Evolutionary conservation across 1,140 invertebrate genomes (phyloP), one percentile per base, ranked within the genome.

Genomic region (Lepidurus arcticus): DNA sequence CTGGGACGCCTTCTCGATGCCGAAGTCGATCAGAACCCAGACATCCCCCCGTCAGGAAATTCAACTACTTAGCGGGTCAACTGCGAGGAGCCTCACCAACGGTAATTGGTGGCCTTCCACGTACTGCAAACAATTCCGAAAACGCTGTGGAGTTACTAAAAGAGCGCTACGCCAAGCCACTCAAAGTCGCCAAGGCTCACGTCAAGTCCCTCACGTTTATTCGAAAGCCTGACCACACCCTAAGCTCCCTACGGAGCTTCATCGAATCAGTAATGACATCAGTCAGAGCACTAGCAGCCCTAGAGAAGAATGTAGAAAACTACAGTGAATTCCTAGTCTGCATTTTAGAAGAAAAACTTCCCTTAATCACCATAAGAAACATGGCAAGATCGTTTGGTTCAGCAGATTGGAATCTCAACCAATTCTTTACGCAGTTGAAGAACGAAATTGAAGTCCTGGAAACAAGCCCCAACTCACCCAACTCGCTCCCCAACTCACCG

Each of bases 311-410:
- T 13, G 34, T 65, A 7, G 76, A 77, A 34, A 73, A 45, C 5
- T 77, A 77, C 47, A 3, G 47, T 42, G 76, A 77, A n/a, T 43
- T 77, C 43, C n/a, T 77, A 42, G 65, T 77, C 10, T 77, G 76
- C 16, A 77, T 77, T 42, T 42, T 77, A 10, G 45, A 47, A 42
- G 76, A 77, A 1, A 77, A 77, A n/a, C 47, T 1, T 4, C 24
- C n/a, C n/a, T n/a, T n/a, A 21, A 65, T 65, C 9, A 26, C 47
- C n/a, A 44, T 42, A 13, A 73, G 13, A 11, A 77, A 73, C 24
- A 21, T 77, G 21, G 47, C 76, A 42, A 44, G 76, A 16, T n/a
- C 47, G 42, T 65, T 65, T 16, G 47, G 73, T 9, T 11, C 44
- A 13, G 34, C 47, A 26, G 76, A 77, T 6, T 77, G n/a, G 8